Percentiles rank a stretch among this genome's conserved stretches.
Conservation (phyloP, 2,113 vertebrate genomes). For the Talpa occidentalis region DNA sequence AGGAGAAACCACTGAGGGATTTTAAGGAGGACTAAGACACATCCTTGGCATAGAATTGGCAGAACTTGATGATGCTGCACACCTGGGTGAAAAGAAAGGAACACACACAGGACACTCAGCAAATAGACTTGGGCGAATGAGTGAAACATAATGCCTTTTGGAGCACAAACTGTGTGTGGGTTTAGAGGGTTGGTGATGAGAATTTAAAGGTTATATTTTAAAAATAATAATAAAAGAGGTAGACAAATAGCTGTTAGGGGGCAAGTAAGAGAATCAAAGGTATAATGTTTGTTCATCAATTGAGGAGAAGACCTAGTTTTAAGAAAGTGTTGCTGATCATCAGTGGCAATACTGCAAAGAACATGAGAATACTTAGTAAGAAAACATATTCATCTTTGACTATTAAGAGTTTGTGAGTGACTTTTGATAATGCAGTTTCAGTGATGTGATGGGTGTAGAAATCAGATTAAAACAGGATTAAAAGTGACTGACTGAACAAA, state of each 20-base stretch:
- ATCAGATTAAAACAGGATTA: not conserved
- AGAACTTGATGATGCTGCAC: not conserved
- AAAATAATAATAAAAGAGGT: not conserved
- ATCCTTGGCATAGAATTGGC: fast-evolving
- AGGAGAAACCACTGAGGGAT: not conserved
- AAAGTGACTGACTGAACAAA: not conserved
- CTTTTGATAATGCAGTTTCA: not conserved
- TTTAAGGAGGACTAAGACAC: not conserved
- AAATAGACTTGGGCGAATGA: not conserved
- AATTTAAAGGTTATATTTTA: not conserved
- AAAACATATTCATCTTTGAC: not conserved
- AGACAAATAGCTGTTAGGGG: not conserved
- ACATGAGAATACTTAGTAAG: not conserved
- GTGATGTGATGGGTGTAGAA: not conserved
- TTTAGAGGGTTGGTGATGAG: not conserved
- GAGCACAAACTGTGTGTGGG: not conserved
- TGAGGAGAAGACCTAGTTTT: not conserved
- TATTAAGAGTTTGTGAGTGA: not conserved
- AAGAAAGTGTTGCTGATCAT: not conserved
- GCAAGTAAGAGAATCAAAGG: not conserved
- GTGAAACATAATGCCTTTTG: not conserved
- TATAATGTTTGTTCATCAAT: not conserved
- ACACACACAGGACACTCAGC: not conserved
- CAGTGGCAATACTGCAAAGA: not conserved
- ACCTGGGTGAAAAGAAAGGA: not conserved